Evolutionary conservation across 1,140 invertebrate species (phyloP), one percentile per base, ranked within the genome.

Genomic region (Aleiodes sp.): DNA sequence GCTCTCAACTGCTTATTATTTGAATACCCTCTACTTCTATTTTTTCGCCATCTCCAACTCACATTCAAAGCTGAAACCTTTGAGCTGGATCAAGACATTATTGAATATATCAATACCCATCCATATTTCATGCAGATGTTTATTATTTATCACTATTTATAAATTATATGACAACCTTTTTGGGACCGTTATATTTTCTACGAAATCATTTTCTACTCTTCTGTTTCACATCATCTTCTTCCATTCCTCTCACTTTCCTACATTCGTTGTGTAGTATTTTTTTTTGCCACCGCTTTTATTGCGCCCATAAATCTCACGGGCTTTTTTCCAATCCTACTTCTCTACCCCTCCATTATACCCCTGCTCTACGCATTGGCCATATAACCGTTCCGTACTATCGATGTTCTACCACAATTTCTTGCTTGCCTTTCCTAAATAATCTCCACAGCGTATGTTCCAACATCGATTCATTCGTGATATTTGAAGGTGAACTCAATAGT

Each of bases 381-480:
- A 68, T 57, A 70, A 70, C 43, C 46, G 68, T 28, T 70, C 46
- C 60, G 19, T 9, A 70, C 29, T 35, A 19, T 9, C 60, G 29
- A 24, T 56, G 46, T 19, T 59, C 57, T 28, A 65, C 46, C 14
- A 28, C 43, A 31, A 2, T 65, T 65, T 65, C 41, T 29, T 46
- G 41, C 41, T 33, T 26, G n/a, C 9, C 39, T 26, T 65, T 43
- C 21, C 26, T 56, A 56, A 52, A 60, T 70, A 70, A 70, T 65
- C 61, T 64, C 28, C 63, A 7, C 21, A 35, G 37, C 52, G 68
- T 56, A 31, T 64, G 41, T 2, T 65, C 26, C 31, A 59, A 14
- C 43, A 26, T 2, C 19, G 12, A 65, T 56, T 19, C 63, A 33
- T 29, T 63, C 61, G 9, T 43, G 61, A 63, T 12, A 43, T 43